Evolutionary conservation across 2,888 invertebrate species (phyloP), one percentile per base, ranked within the genome.

Genomic region (Idaea biselata): DNA sequence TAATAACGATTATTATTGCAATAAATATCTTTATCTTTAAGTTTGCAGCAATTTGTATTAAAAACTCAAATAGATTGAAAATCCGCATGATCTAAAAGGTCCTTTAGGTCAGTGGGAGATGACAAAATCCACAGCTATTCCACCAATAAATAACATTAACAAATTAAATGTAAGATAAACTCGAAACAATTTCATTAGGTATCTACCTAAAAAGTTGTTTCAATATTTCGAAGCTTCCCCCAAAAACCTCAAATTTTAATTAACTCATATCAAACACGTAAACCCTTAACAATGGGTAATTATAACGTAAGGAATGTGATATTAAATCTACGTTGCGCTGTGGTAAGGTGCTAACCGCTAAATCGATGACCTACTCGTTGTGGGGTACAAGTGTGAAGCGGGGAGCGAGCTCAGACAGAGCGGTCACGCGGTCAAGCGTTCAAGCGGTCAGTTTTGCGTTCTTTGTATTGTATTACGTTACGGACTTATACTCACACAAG

Each of bases 301-400:
- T 44, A 44, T 44, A 44, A 44, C 44, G 44, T 44, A 63, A 59
- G n/a, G 31, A 55, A 58, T 18, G 8, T 31, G 53, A 44, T 14
- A 44, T 44, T 44, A 44, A 44, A 44, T 44, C 44, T 44, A 44
- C 44, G 44, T 71, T 77, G 77, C 79, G 79, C 80, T 81, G 81
- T 82, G 78, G 80, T 44, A 77, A 78, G 75, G 77, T 77, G 76
- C 73, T 81, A 81, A 80, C 78, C 75, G 71, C 73, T 73, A 75
- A 79, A 79, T 82, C 81, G 78, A 83, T 82, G 78, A 69, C 81
- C 78, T 74, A 75, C 63, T 73, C 14, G 11, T 44, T 5, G 44
- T 44, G 44, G 11, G 44, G 44, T 78, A 63, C 44, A 44, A 44
- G 44, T 44, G 44, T 7, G 11, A 11, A 44, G 44, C 6, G 44